Evolutionary conservation across 2,113 vertebrate species (phyloP), one percentile per base, ranked within the genome.

Genomic region (Gambusia holbrooki): DNA sequence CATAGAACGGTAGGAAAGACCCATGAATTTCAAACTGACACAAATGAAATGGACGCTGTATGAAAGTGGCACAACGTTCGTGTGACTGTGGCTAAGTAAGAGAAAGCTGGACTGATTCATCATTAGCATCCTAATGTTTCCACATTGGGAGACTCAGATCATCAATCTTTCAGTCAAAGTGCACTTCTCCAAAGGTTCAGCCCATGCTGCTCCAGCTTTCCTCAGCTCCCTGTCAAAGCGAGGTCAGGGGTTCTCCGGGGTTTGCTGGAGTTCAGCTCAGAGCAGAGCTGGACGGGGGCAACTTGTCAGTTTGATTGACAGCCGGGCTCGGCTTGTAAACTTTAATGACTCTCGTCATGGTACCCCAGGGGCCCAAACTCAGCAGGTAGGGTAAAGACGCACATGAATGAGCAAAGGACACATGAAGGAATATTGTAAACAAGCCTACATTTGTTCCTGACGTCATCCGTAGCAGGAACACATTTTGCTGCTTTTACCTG

Each of bases 291-390:
- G 71, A 77, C 10, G 27, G 73, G 81, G 87, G 82, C 82, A 83
- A 85, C 84, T 88, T 81, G 84, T 94, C 92, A 93, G 66, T 37
- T 58, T 94, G 93, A 94, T 69, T 86, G 92, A 92, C 90, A 85
- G 90, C 84, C 71, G 84, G 85, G 90, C 84, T 87, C 87, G 84
- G 79, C 89, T 90, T 88, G 89, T 94, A 94, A 94, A 94, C 89
- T 93, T 93, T 94, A 94, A 94, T 91, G 90, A 88, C 80, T 93
- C 91, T 92, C 93, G 92, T 94, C 93, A 92, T 87, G 80, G 77
- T 73, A 71, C 82, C 83, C 84, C 76, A 84, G 90, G 89, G 92
- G 82, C 84, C 85, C 83, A 86, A 76, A 82, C 87, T 85, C 89
- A 72, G 85, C 92, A 90, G 89, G 87, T 92, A 90, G 71, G 75